Percentiles rank a stretch among this genome's conserved stretches.
Evolutionary conservation across 1,140 invertebrate genomes (phyloP).

Genomic region (Probaryconus sp.): DNA sequence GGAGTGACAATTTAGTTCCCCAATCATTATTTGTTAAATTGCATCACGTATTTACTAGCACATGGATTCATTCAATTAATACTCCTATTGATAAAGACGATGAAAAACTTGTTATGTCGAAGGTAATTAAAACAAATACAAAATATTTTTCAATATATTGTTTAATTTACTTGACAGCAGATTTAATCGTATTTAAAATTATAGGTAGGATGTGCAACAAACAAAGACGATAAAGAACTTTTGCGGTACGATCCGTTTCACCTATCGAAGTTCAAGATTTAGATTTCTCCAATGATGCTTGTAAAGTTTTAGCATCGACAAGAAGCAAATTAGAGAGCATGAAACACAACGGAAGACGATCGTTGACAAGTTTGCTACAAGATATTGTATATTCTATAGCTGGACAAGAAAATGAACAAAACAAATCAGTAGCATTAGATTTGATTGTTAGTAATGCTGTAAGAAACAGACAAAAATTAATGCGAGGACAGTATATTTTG

Average conservation of each 20-base stretch:
- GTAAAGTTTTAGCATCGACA: no score
- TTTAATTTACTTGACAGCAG: no score
- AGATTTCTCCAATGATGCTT: no score
- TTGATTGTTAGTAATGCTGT: constrained; percentile 93
- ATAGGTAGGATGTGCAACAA: constrained; percentile 93
- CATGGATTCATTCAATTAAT: constrained; percentile 97
- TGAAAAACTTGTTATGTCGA: constrained; percentile 98
- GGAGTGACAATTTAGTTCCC: constrained; percentile 93
- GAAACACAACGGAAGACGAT: constrained; percentile 93
- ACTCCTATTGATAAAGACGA: constrained; percentile 97
- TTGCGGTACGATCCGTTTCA: no score
- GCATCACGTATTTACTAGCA: constrained; percentile 94
- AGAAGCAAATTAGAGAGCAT: no score
- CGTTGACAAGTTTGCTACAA: constrained; percentile 93
- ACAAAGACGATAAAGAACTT: constrained; percentile 99
- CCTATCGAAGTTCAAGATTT: no score
- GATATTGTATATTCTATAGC: constrained; percentile 99
- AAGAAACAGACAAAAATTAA: constrained; percentile 96
- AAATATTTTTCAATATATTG: no score
- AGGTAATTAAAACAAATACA: no score
- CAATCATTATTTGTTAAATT: constrained; percentile 96
- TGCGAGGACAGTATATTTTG: constrained; percentile 98
- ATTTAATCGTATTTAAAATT: no score
- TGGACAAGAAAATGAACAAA: constrained; percentile 96
- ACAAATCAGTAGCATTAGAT: constrained; percentile 95